These are phyloP conservation scores for Bovichtus diacanthus DNA, from an alignment of 2,797 vertebrate genomes.

Conservation along the genomic window DNA sequence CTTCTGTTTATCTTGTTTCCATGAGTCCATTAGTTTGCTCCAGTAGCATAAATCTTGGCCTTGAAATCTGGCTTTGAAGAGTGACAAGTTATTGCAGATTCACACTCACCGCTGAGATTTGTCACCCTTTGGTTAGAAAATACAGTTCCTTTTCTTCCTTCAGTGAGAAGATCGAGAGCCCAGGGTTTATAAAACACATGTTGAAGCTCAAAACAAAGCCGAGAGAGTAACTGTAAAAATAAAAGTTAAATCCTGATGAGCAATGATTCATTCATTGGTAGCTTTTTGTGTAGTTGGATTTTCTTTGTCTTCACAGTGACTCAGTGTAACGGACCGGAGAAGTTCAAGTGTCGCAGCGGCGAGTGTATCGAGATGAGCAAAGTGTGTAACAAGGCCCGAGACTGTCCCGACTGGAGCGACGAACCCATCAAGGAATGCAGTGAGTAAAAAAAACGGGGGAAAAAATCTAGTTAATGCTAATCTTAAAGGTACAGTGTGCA, in stretches of 20 bases:
- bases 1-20: neutral
- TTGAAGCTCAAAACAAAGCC: neutral
- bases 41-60: neutral
- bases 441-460: slow-evolving; percentile 83
- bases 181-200: too few species aligned
- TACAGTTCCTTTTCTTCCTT: too few species aligned
- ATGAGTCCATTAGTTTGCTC: neutral
- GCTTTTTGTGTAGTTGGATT: neutral
- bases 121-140: neutral
- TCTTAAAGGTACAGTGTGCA: too few species aligned
- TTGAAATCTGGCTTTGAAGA: neutral
- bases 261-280: neutral
- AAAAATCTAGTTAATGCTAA: neutral
- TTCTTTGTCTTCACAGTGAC: slow-evolving; percentile 82
- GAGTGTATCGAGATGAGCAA: slow-evolving; percentile 95
- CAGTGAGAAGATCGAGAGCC: neutral
- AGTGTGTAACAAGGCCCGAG: slow-evolving; percentile 94
- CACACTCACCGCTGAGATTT: neutral
- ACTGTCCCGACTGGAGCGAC: slow-evolving; percentile 98
- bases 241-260: neutral
- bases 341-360: slow-evolving; percentile 96
- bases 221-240: neutral
- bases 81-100: neutral
- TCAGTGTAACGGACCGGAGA: slow-evolving; percentile 94
- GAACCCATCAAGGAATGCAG: slow-evolving; percentile 96